phyloP scores from a whole-genome alignment of 2,797 vertebrate species.

The Clamator glandarius region DNA sequence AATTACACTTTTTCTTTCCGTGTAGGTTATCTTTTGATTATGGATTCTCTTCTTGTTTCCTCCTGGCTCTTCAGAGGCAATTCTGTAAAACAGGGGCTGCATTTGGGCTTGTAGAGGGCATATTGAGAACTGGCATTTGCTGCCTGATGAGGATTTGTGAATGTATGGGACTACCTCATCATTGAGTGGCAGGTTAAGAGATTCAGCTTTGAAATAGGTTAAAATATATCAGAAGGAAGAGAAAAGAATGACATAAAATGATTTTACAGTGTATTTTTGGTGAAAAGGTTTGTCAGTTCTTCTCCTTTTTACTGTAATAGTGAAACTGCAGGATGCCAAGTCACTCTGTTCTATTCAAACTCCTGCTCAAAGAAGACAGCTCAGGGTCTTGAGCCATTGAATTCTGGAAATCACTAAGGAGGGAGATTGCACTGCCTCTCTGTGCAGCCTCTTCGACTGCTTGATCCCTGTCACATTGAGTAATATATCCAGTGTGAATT shows the following conservation, averaged over 20 bases:
- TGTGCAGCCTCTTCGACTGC: background rate
- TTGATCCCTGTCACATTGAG: background rate
- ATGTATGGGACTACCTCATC: background rate
- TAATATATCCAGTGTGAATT: background rate
- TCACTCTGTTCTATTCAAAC: background rate
- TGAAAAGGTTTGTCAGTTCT: background rate
- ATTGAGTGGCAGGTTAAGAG: background rate
- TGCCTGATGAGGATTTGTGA: background rate
- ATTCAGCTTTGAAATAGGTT: background rate
- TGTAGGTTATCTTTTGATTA: constrained; percentile 25
- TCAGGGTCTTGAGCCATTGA: background rate
- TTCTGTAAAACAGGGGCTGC: background rate
- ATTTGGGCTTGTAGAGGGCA: background rate
- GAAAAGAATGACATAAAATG: background rate
- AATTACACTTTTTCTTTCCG: constrained; percentile 26
- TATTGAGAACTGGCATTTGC: background rate
- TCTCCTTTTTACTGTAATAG: background rate
- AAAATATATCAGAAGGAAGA: background rate
- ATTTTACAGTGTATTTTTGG: background rate
- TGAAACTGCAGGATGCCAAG: background rate
- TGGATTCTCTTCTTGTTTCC: background rate
- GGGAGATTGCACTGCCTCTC: background rate
- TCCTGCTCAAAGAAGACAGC: background rate
- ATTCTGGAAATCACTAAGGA: background rate
- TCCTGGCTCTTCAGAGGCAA: background rate